Base-by-base conservation (phyloP, 2,888 invertebrate species). In the Caenorhabditis doughertyi region DNA sequence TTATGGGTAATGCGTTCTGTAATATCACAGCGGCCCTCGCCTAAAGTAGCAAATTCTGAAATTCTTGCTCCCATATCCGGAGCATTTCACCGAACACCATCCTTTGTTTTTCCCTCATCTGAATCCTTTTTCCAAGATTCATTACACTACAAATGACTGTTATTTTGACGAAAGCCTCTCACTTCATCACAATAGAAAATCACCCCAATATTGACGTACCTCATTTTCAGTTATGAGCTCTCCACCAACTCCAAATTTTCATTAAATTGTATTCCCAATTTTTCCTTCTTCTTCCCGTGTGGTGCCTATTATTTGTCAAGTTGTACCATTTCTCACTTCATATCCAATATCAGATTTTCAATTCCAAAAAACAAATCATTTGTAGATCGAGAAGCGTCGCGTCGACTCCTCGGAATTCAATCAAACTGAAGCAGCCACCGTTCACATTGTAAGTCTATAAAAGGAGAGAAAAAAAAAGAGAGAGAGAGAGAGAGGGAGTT, bases 381-480 rank as follows among this genome's bases (percentile, higher is more conserved):
- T 77, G n/a, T 55, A 64, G 68, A 62, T 70, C 74, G 47, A 55
- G 47, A 25, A 65, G 35, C 62, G 51, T 42, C 42, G n/a, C n/a
- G 44, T 9, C 35, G 23, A 44, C 68, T 16, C 29, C 60, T 23
- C 53, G 29, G 25, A 25, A 8, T 39, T n/a, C 44, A 47, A 5
- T 79, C 79, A 79, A 74, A 56, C 80, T 70, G 80, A 73, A 73
- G 80, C 80, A 64, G 56, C 79, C 64, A 56, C 72, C 55, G 64
- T 81, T 81, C 67, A 74, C 80, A 55, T 49, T 81, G 58, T 74
- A 81, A 64, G 68, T 70, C 13, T 16, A 4, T 4, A 35, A 35
- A 35, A n/a, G n/a, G n/a, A n/a, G n/a, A n/a, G n/a, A n/a, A n/a
- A n/a, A n/a, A 35, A 35, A 35, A 35, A 35, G 35, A 7, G 5